Percentiles rank a stretch among this genome's conserved stretches.
phyloP scores from a whole-genome alignment of 2,113 vertebrate species.

The Gadus macrocephalus region DNA sequence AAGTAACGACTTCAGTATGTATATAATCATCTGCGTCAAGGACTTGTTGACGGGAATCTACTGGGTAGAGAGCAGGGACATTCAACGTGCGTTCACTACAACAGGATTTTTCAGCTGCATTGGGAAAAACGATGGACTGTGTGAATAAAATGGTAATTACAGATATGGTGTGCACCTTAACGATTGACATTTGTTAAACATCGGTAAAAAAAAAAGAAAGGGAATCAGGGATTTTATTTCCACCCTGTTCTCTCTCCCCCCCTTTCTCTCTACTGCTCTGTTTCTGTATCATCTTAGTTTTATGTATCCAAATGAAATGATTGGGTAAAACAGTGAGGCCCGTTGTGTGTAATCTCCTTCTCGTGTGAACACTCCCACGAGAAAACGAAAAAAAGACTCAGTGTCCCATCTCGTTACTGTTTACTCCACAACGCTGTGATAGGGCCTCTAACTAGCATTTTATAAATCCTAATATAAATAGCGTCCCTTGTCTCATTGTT shows the following conservation, averaged over 20 bases:
- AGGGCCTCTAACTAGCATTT: neutral
- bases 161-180: constrained; percentile 20
- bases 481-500: no score
- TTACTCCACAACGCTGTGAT: neutral
- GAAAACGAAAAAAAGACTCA: constrained; percentile 1
- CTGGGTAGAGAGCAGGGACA: no score
- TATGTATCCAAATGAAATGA: neutral
- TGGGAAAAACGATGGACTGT: no score
- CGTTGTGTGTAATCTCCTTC: neutral
- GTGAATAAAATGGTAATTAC: no score
- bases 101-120: no score
- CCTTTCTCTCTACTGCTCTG: neutral
- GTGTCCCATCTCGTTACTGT: constrained; percentile 13
- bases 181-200: constrained; percentile 11
- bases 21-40: neutral
- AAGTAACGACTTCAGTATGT: constrained; percentile 5
- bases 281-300: no score
- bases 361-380: constrained; percentile 3
- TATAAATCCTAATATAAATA: no score
- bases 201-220: constrained; percentile 8
- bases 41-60: no score
- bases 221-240: constrained; percentile 38
- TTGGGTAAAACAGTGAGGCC: neutral
- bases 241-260: constrained; percentile 9
- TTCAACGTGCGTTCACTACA: no score